These are phyloP conservation scores for Odontesthes bonariensis DNA, from an alignment of 2,113 vertebrate genomes.

Conservation along the genomic window DNA sequence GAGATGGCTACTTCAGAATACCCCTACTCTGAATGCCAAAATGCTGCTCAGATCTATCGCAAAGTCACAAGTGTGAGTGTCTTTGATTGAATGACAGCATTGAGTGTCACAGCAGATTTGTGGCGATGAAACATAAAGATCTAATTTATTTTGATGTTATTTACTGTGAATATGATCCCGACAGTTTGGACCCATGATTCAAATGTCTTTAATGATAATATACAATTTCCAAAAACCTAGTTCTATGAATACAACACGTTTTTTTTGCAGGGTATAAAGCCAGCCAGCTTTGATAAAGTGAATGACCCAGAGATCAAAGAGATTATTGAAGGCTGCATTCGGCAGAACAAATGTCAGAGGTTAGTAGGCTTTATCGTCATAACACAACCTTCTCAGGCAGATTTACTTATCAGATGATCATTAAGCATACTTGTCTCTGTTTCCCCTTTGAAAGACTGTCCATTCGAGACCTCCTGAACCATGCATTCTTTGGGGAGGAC, in stretches of 20 bases:
- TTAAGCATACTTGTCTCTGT: not conserved
- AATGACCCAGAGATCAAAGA: conserved; percentile 95
- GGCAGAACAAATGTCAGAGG: conserved; percentile 93
- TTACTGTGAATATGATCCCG: not conserved
- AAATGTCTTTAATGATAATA: not conserved
- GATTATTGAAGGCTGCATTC: conserved; percentile 95
- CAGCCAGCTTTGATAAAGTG: conserved; percentile 95
- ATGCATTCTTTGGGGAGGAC: conserved; percentile 94
- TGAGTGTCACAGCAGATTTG: not conserved
- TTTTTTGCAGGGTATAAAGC: conserved; percentile 90
- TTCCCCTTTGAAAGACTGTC: conserved; percentile 82
- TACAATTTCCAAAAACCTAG: not conserved
- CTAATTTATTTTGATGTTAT: not conserved
- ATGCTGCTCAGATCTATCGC: conserved; percentile 95
- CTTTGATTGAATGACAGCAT: not conserved
- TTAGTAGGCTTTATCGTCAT: conserved; percentile 58
- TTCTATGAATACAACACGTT: not conserved
- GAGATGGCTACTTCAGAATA: conserved; percentile 97
- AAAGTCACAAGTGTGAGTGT: conserved; percentile 96
- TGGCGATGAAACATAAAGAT: not conserved
- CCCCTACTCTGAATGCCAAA: conserved; percentile 95
- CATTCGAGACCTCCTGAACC: conserved; percentile 90
- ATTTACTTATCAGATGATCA: not conserved
- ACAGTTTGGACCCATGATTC: not conserved
- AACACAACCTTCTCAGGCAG: not conserved